These are phyloP conservation scores for Tympanoctomys barrerae DNA, from an alignment of 2,797 vertebrate genomes.

Conservation along the genomic window DNA sequence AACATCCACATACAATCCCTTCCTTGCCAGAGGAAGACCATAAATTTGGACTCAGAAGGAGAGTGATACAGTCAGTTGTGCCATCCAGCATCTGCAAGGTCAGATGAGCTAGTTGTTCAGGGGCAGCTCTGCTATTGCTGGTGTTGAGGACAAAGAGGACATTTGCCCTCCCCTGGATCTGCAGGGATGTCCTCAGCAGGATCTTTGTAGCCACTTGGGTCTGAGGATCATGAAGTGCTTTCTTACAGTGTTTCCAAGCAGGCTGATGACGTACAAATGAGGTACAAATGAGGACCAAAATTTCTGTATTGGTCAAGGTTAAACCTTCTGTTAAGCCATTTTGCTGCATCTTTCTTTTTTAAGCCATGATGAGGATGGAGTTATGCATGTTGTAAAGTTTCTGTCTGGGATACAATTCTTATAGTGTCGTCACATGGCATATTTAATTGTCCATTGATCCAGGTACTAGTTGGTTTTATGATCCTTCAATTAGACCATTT, in stretches of 20 bases:
- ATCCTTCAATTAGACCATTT: slow-evolving; percentile 8
- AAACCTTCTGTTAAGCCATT: slow-evolving; percentile 32
- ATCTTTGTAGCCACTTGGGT: background rate
- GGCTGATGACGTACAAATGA: slow-evolving; percentile 13
- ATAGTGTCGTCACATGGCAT: background rate
- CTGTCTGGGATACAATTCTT: slow-evolving; percentile 16
- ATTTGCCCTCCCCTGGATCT: background rate
- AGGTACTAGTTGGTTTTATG: background rate
- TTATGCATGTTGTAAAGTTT: background rate
- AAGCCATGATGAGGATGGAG: background rate
- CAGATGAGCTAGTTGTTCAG: slow-evolving; percentile 39
- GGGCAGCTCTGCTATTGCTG: background rate
- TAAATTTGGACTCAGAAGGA: slow-evolving; percentile 43
- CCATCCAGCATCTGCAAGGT: background rate
- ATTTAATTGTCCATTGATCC: background rate
- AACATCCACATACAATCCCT: background rate
- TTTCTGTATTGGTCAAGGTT: slow-evolving; percentile 38
- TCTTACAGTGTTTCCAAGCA: background rate
- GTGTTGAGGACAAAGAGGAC: slow-evolving; percentile 8
- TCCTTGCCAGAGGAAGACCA: slow-evolving; percentile 13
- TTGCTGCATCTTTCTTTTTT: background rate
- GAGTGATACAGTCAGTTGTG: background rate
- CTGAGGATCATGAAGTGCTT: background rate
- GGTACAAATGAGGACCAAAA: background rate
- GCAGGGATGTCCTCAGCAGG: background rate